These are phyloP conservation scores for Ischnura elegans DNA, from an alignment of 2,888 invertebrate genomes.

Conservation along the genomic window DNA sequence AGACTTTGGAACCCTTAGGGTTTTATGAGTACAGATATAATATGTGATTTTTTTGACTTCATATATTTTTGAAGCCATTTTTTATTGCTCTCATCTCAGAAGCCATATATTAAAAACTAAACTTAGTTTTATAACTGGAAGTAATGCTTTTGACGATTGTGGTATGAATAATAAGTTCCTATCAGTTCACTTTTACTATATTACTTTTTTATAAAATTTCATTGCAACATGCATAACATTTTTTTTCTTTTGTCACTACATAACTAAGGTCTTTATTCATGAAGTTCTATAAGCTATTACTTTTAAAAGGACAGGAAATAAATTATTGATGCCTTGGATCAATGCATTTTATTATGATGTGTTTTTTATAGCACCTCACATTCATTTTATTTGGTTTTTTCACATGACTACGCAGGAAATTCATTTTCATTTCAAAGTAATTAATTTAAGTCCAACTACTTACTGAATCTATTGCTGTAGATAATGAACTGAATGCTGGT, in stretches of 20 bases:
- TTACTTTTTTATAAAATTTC: conserved; percentile 35
- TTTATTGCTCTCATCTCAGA: conserved; percentile 51
- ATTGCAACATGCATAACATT: conserved; percentile 36
- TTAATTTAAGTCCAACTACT: too few relatives aligned
- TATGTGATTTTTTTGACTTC: conserved; percentile 53
- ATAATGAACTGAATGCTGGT: too few relatives aligned
- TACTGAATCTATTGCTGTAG: too few relatives aligned
- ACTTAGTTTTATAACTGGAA: conserved; percentile 40
- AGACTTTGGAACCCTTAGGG: conserved; percentile 8
- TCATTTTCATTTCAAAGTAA: too few relatives aligned
- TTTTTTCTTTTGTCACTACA: conserved; percentile 47
- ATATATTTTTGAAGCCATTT: conserved; percentile 27
- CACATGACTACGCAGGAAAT: too few relatives aligned
- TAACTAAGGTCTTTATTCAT: conserved; percentile 8
- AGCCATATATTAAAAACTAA: conserved; percentile 48
- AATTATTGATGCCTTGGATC: conserved; percentile 44
- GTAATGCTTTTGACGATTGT: conserved; percentile 62
- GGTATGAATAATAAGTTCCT: conserved; percentile 60
- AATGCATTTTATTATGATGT: not conserved
- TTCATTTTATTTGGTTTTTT: too few relatives aligned
- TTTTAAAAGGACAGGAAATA: conserved; percentile 47
- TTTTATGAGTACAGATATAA: not conserved
- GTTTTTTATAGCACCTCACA: too few relatives aligned
- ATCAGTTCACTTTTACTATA: conserved; percentile 44
- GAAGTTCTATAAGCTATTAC: conserved; percentile 17